A percentile compares a stretch with the other conserved stretches of the same genome.
These are phyloP conservation scores for Biston betularia DNA, from an alignment of 2,888 invertebrate genomes.

Conservation along the genomic window DNA sequence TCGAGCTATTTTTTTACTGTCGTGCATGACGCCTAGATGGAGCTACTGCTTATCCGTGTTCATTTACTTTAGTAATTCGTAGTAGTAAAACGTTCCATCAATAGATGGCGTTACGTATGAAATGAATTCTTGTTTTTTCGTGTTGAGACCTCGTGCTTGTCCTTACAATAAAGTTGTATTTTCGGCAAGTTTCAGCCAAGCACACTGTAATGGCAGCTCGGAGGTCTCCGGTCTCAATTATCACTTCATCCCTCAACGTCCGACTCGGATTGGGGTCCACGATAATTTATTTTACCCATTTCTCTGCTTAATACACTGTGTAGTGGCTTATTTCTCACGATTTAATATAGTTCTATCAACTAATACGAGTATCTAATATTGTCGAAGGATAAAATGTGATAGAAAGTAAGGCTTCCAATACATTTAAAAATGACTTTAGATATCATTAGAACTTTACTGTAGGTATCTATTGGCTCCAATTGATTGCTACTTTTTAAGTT, in stretches of 20 bases:
- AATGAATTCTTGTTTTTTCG: too few species aligned
- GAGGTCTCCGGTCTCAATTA: conserved; percentile 53
- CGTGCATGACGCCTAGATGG: too few species aligned
- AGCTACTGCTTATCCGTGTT: too few species aligned
- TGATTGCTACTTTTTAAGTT: too few species aligned
- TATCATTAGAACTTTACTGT: neutral
- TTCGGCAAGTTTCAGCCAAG: conserved; percentile 34
- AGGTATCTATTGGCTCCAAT: neutral
- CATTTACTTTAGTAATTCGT: too few species aligned
- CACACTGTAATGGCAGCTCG: conserved; percentile 39
- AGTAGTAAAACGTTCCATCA: too few species aligned
- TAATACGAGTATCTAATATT: conserved; percentile 12
- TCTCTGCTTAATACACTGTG: conserved; percentile 35
- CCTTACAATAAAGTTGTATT: conserved; percentile 28
- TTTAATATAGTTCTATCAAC: neutral
- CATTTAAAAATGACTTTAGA: neutral
- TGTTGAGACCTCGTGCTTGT: neutral
- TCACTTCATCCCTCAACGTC: conserved; percentile 59
- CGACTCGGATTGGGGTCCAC: conserved; percentile 41
- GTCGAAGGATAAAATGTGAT: conserved; percentile 2
- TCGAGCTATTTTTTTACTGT: too few species aligned
- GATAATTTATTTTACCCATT: conserved; percentile 42
- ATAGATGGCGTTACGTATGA: too few species aligned
- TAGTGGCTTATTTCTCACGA: conserved; percentile 34
- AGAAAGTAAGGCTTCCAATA: conserved; percentile 3